A percentile compares a stretch with the other conserved stretches of the same genome.
Conservation (phyloP, 2,113 vertebrate genomes). For the Carassius carassius region DNA sequence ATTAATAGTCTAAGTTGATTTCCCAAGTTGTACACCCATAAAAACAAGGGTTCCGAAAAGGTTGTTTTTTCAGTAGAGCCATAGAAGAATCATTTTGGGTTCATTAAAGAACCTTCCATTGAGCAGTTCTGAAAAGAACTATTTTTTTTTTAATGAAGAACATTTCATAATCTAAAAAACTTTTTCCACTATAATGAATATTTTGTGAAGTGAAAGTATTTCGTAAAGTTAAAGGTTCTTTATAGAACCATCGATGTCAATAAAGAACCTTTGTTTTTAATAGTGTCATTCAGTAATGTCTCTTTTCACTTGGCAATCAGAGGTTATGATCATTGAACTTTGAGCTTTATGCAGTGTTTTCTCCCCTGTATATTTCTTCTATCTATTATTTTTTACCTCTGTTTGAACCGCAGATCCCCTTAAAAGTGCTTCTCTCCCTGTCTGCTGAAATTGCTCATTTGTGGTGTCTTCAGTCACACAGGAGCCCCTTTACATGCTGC, state of each 20-base stretch:
- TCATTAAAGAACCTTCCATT: neutral
- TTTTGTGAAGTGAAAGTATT: neutral
- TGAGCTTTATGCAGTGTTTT: neutral
- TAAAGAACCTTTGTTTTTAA: neutral
- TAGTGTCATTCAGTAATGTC: neutral
- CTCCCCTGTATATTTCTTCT: neutral
- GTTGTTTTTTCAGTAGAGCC: too few relatives aligned
- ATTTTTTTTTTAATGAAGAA: neutral
- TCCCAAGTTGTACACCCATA: neutral
- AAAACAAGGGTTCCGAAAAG: neutral
- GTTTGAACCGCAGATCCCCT: neutral
- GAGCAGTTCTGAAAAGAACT: neutral
- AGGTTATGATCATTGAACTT: neutral
- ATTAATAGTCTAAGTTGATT: neutral
- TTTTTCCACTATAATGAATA: neutral
- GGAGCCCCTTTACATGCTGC: conserved; percentile 43
- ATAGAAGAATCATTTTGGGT: neutral
- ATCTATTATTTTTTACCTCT: neutral
- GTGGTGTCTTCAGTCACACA: conserved; percentile 41
- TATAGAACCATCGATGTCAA: neutral
- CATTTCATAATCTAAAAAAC: too few relatives aligned
- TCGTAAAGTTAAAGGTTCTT: neutral
- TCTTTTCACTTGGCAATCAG: neutral
- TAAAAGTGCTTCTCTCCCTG: conserved; percentile 14
- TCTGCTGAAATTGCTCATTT: conserved; percentile 40